Conservation (phyloP, 2,888 invertebrate genomes). For the Brenthis daphne region DNA sequence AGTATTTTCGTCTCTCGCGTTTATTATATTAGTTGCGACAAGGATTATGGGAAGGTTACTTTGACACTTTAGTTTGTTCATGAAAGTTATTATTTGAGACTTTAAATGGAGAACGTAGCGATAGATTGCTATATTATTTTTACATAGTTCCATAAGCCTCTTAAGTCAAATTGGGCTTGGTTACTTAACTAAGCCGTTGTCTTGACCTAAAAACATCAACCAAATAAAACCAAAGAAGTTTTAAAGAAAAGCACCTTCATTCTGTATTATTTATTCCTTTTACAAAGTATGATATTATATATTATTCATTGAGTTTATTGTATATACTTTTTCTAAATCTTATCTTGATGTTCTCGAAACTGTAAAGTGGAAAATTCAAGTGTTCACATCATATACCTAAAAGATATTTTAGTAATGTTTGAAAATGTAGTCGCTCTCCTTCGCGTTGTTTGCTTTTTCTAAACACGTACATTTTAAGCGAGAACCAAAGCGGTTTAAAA, state of each 20-base stretch:
- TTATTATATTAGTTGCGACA: no score
- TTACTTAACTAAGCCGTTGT: conserved; percentile 1
- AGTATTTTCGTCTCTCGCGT: no score
- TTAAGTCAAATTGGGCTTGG: not conserved
- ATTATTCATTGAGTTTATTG: no score
- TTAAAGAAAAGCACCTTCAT: no score
- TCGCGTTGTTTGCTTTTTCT: conserved; percentile 28
- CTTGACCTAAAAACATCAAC: conserved; percentile 1
- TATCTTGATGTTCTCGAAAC: not conserved
- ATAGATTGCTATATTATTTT: not conserved
- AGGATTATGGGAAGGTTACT: no score
- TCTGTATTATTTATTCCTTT: no score
- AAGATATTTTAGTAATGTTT: conserved; percentile 21
- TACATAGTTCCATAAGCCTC: not conserved
- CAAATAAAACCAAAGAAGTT: not conserved
- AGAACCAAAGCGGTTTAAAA: conserved; percentile 48
- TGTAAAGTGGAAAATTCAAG: not conserved
- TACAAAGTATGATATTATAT: no score
- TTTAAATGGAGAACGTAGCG: no score
- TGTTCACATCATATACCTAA: not conserved
- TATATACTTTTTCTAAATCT: not conserved
- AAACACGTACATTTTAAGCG: conserved; percentile 35
- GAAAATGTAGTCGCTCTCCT: conserved; percentile 24
- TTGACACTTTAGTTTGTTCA: no score
- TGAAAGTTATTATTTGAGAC: no score